Evolutionary conservation across 2,888 invertebrate genomes (phyloP), one percentile per base, ranked within the genome.

Genomic region (Geophilus truncorum): DNA sequence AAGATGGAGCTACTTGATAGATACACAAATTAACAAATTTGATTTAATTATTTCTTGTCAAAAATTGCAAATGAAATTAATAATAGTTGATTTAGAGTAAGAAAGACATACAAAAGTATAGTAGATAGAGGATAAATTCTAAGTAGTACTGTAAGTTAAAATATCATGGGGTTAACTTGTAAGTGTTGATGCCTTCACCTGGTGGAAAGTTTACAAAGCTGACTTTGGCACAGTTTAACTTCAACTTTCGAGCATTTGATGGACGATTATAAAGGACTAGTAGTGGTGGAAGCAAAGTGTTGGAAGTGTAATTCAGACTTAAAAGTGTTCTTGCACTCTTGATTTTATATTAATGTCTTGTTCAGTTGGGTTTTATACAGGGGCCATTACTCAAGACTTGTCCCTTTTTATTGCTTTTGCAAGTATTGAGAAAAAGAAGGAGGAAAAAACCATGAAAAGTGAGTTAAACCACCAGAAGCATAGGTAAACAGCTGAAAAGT

Each of bases 281-380:
- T 10, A 23, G 18, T 62, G 10, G n/a, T 10, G 57, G 21, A 62
- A 62, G 23, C 21, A 62, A 23, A 62, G 23, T 62, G 21, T 62
- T 23, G 21, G 57, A 62, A 62, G 57, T 62, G 57, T 62, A 62
- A 62, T 62, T 62, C 57, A 62, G 57, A 62, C 57, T 62, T 62
- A 62, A 62, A 62, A 62, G 23, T 62, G 57, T 62, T 62, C 57
- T 62, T 62, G 23, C 21, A 62, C 21, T 23, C 23, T 10, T 21
- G 57, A 62, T 62, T 62, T 23, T 21, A 62, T 62, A 62, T 62
- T 62, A 62, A 62, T 62, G 57, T 62, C 57, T 62, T 62, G 57
- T 62, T 62, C 57, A 62, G 57, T 62, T 62, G 57, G 57, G 57
- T 6, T 62, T 62, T 62, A 62, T 62, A 23, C 15, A 9, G 7